Evolutionary conservation across 2,113 vertebrate genomes (phyloP).

Genomic region (Crotophaga sulcirostris): DNA sequence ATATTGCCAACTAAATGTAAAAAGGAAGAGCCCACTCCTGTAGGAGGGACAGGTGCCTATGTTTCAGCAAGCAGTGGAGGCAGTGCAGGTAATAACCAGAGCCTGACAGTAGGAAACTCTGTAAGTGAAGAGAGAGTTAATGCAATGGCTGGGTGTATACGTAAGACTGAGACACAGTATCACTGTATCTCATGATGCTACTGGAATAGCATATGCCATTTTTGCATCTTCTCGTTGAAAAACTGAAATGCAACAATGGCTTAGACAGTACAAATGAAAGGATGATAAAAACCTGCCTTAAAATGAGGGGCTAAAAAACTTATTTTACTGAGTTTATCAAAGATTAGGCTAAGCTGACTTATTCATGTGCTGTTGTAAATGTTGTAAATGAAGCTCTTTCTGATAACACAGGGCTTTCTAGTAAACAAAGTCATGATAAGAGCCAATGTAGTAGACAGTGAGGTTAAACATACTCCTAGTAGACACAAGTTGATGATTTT

Average conservation of each 20-base stretch:
- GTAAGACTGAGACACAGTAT: neutral
- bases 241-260: neutral
- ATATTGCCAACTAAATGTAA: neutral
- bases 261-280: neutral
- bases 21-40: neutral
- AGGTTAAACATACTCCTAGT: neutral
- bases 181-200: neutral
- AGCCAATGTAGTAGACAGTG: neutral
- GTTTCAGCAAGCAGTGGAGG: neutral
- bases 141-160: neutral
- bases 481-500: neutral
- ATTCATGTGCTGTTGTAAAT: neutral
- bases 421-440: neutral
- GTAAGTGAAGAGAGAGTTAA: neutral
- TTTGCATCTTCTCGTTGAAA: neutral
- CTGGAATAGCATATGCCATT: neutral
- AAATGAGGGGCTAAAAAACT: neutral
- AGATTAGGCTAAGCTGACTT: neutral
- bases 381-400: neutral
- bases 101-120: neutral
- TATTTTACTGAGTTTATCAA: neutral
- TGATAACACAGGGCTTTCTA: neutral
- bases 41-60: neutral
- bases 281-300: neutral
- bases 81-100: neutral